Base-by-base conservation (phyloP, 2,113 vertebrate genomes). In the Ellobius talpinus region DNA sequence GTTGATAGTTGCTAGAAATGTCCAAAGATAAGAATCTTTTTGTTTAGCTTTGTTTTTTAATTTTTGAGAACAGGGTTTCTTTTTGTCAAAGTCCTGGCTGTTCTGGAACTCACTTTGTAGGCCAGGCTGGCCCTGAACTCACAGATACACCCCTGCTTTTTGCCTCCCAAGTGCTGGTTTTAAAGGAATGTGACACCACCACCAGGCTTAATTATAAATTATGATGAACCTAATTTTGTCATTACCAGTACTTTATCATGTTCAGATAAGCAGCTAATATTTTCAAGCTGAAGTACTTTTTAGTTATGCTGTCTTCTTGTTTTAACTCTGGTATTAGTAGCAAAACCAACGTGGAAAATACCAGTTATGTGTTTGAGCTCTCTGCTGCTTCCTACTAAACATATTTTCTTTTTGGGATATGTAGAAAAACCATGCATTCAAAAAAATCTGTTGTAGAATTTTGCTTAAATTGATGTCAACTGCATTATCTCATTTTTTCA, bases 401-500 rank as follows among this genome's bases (percentile, higher is more conserved):
- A 66, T 29, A 10, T 70, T 86, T 88, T 61, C 42, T 12, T 76
- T n/a, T 9, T 0, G 10, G 5, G 79, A 88, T 73, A 31, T 96
- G 5, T 65, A 63, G 74, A 90, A 72, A 72, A 82, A 23, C 19
- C 1, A 3, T 50, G 65, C 21, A 58, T 11, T 79, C 42, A 29
- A 21, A 63, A 31, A 21, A 31, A 8, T 16, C n/a, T 19, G 19
- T 19, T 85, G 39, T 14, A 85, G 81, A 55, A 70, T 65, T 87
- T 96, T 95, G 42, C 68, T 93, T 76, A 74, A 8, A 29, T 79
- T 87, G 50, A 92, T 74, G 36, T 82, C 39, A 91, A 50, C n/a
- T 58, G 42, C 29, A 76, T 31, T 90, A n/a, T n/a, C 17, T 9
- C 5, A 26, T 72, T 85, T 91, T 91, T 73, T n/a, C 52, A 52